Conservation (phyloP, 2,797 vertebrate genomes). For the Rhynchotus rufescens region DNA sequence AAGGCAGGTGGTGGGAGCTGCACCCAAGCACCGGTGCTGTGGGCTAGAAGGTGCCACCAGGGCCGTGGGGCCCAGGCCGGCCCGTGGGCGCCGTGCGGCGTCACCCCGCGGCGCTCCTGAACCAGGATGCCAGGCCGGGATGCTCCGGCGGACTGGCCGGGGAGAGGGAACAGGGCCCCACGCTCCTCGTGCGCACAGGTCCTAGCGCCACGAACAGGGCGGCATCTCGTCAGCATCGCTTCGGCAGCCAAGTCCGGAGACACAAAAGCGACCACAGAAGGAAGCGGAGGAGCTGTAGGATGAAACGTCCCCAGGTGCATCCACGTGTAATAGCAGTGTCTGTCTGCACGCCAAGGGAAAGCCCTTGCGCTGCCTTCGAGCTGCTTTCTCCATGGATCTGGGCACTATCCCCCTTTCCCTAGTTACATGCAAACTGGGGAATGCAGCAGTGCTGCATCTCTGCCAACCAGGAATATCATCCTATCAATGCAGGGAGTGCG, state of each 20-base stretch:
- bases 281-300: not conserved
- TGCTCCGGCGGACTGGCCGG: no score
- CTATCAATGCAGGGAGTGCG: not conserved
- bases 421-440: not conserved
- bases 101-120: slow-evolving; percentile 47
- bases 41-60: no score
- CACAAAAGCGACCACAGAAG: not conserved
- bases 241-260: not conserved
- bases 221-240: not conserved
- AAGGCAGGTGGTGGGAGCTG: not conserved
- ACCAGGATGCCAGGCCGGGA: not conserved
- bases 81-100: not conserved
- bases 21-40: not conserved
- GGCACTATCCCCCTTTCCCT: not conserved
- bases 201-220: not conserved
- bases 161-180: not conserved
- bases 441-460: not conserved
- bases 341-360: not conserved
- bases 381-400: no score
- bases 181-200: not conserved
- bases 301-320: not conserved
- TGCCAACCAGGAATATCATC: not conserved
- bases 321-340: not conserved
- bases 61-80: no score
- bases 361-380: no score